Evolutionary conservation across 2,888 invertebrate genomes (phyloP), one percentile per base, ranked within the genome.

Genomic region (Lypha dubia): DNA sequence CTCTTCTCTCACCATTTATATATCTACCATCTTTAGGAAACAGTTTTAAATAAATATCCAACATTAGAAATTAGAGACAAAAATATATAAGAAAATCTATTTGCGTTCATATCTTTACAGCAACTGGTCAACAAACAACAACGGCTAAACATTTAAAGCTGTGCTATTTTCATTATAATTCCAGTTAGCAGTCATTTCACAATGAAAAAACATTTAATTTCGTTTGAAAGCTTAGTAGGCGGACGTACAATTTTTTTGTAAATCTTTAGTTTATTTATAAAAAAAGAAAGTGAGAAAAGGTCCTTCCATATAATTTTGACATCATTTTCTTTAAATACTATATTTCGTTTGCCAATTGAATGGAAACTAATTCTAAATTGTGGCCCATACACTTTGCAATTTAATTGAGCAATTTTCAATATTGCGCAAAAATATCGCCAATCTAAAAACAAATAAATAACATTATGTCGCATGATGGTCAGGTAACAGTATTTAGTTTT

Each of bases 91-190:
- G 3, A 20, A 41, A 56, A 41, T 28, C 41, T 17, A 1, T 11
- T 28, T 24, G 6, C 20, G 8, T 28, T 46, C 20, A 46, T 46
- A 15, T 13, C 3, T 7, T 20, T 46, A 46, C 20, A 60, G 20
- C 58, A 81, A 71, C 46, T 76, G 76, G 76, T 65, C 82, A 82
- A 82, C 38, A 65, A n/a, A 28, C 46, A 46, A 63, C 4, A 17
- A 44, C 0, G 2, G 63, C 67, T 60, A 67, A 1, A 24, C 24
- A 0, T 20, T 20, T 8, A 1, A 49, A 17, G 9, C 9, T 7
- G 20, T 17, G 17, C 20, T 20, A 20, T 17, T 49, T 17, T 49
- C n/a, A 20, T 15, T 44, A 11, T 44, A 15, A 1, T 13, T 41
- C 7, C 11, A 38, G 4, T 15, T 41, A 41, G 15, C 41, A 41